phyloP scores from a whole-genome alignment of 1,140 invertebrate species.

The Oryzaephilus surinamensis region DNA sequence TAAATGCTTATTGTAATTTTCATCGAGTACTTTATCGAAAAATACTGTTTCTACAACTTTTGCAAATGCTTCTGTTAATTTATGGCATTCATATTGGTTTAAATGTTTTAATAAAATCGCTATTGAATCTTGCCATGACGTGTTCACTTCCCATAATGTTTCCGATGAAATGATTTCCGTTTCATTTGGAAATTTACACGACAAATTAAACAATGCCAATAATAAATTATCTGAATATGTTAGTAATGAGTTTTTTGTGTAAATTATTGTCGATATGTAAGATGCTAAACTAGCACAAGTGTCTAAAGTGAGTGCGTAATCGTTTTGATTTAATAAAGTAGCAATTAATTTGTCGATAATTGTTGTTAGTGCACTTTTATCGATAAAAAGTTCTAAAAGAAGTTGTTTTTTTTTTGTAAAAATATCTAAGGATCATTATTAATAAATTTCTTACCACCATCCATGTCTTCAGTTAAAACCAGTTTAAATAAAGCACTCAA shows the following conservation, averaged over 20 bases:
- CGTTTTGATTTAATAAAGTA: slow-evolving; percentile 24
- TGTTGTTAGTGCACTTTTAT: slow-evolving; percentile 37
- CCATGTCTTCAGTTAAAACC: slow-evolving; percentile 26
- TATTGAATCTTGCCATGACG: slow-evolving; percentile 44
- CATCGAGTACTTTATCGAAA: slow-evolving; percentile 18
- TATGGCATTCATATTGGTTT: slow-evolving; percentile 4
- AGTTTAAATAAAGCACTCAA: slow-evolving; percentile 36
- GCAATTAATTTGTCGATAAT: slow-evolving; percentile 38
- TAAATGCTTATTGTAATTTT: slow-evolving; percentile 14
- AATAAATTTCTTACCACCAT: slow-evolving; percentile 22
- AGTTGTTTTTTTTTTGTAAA: too few relatives aligned
- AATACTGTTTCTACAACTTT: slow-evolving; percentile 31
- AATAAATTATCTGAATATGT: slow-evolving; percentile 33
- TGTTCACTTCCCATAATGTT: slow-evolving; percentile 41
- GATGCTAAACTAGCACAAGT: slow-evolving; percentile 40
- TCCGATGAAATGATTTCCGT: slow-evolving; percentile 37
- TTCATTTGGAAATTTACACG: slow-evolving; percentile 28
- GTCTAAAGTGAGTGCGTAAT: slow-evolving; percentile 33
- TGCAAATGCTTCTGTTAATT: slow-evolving; percentile 27
- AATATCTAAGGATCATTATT: too few relatives aligned
- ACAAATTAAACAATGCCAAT: slow-evolving; percentile 38
- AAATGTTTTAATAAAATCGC: slow-evolving; percentile 20
- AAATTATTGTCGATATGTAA: slow-evolving; percentile 39
- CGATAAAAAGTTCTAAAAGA: slow-evolving; percentile 42
- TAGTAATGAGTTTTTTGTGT: slow-evolving; percentile 30